Evolutionary conservation across 64 coral and sea anemone genomes (phyloP).

Genomic region (Dendrophyllia cribrosa): DNA sequence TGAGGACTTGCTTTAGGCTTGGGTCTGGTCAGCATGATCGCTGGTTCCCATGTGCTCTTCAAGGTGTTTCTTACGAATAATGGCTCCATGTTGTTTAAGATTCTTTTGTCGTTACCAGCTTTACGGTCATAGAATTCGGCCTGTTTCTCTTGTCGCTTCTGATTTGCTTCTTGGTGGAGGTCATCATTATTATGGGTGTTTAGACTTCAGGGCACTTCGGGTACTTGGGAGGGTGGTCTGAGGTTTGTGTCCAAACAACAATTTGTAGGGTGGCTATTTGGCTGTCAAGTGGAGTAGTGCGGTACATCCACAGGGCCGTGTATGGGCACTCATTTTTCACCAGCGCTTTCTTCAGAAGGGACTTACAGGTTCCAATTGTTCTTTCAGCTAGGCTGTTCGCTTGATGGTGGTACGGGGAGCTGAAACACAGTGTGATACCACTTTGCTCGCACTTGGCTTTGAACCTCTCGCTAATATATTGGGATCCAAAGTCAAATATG

Average conservation of each 20-base stretch:
- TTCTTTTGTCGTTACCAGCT: conserved; percentile 30
- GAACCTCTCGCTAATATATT: too few relatives aligned
- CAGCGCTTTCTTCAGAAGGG: conserved; percentile 44
- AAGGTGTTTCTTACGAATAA: too few relatives aligned
- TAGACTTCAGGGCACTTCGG: conserved; percentile 16
- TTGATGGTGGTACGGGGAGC: conserved; percentile 80
- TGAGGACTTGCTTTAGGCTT: too few relatives aligned
- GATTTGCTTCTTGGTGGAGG: too few relatives aligned
- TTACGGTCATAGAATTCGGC: conserved; percentile 51
- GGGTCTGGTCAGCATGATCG: too few relatives aligned
- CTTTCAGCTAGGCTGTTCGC: conserved; percentile 68
- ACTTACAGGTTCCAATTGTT: conserved; percentile 55
- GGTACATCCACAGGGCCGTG: conserved; percentile 69
- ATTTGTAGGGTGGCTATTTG: conserved; percentile 35
- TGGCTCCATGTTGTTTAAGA: too few relatives aligned
- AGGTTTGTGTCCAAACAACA: too few relatives aligned
- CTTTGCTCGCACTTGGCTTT: conserved; percentile 49
- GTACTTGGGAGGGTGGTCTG: too few relatives aligned
- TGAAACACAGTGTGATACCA: conserved; percentile 58
- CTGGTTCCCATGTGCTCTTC: too few relatives aligned
- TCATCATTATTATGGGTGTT: conserved; percentile 22
- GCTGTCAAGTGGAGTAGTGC: conserved; percentile 30
- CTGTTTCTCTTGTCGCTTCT: conserved; percentile 47
- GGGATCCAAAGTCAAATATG: too few relatives aligned
- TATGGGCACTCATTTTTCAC: conserved; percentile 55